phyloP scores from a whole-genome alignment of 2,797 vertebrate species.

The Dallia pectoralis region DNA sequence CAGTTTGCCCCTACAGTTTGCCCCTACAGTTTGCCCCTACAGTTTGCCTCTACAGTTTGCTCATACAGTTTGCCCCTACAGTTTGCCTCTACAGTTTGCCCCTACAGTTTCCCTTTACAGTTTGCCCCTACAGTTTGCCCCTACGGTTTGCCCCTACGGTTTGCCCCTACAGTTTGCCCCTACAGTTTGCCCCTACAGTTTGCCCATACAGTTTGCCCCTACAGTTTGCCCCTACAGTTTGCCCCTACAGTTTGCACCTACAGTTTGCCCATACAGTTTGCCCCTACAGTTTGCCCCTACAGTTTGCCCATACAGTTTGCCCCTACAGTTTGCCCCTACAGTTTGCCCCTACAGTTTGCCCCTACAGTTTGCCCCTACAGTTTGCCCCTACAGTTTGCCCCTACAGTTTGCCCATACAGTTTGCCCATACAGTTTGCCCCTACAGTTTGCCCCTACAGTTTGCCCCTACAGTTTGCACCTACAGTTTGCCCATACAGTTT shows the following conservation, averaged over 20 bases:
- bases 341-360: neutral
- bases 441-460: constrained; percentile 10
- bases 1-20: constrained; percentile 13
- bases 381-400: no score
- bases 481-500: no score
- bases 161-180: neutral
- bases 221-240: constrained; percentile 12
- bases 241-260: constrained; percentile 5
- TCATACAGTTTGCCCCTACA: no score
- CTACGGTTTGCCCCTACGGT: no score
- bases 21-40: constrained; percentile 4
- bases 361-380: constrained; percentile 1
- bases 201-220: no score
- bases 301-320: no score
- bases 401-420: neutral
- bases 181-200: neutral
- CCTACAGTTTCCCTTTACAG: no score
- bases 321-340: constrained; percentile 5
- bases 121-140: neutral
- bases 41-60: no score
- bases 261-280: no score
- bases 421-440: no score
- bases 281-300: constrained; percentile 5
- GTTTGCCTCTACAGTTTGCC: constrained; percentile 10
- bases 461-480: constrained; percentile 5